Evolutionary conservation across 2,888 invertebrate genomes (phyloP).

Genomic region (Microplitis manilae): DNA sequence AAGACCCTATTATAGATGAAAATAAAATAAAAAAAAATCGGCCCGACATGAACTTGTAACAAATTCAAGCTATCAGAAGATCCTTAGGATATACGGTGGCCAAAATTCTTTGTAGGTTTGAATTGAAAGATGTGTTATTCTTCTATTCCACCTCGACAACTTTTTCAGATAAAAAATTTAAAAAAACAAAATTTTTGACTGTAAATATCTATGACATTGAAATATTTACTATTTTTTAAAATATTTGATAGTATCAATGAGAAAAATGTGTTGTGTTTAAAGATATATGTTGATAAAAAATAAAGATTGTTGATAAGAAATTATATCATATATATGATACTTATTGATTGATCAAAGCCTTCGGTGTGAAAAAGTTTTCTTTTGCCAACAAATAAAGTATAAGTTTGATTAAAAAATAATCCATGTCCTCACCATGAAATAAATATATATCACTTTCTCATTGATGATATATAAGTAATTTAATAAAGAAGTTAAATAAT

Average conservation of each 20-base stretch:
- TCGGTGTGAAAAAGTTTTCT: background rate
- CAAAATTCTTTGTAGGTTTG: background rate
- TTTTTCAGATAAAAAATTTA: background rate
- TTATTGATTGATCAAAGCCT: background rate
- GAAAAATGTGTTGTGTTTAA: background rate
- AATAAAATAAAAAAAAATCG: background rate
- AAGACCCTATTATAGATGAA: background rate
- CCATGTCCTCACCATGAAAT: background rate
- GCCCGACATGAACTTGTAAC: background rate
- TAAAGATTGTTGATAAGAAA: background rate
- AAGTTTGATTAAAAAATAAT: background rate
- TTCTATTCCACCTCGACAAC: background rate
- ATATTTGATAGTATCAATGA: background rate
- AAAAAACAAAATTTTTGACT: background rate
- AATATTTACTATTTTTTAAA: background rate
- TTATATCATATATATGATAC: background rate
- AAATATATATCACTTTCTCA: background rate
- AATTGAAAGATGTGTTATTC: background rate
- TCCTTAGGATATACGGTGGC: background rate
- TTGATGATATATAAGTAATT: background rate
- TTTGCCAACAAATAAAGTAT: background rate
- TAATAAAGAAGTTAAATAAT: background rate
- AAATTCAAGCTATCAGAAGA: background rate
- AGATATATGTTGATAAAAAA: background rate
- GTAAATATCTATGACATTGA: background rate